Base-by-base conservation (phyloP, 2,113 vertebrate genomes). In the Isichthys henryi region DNA sequence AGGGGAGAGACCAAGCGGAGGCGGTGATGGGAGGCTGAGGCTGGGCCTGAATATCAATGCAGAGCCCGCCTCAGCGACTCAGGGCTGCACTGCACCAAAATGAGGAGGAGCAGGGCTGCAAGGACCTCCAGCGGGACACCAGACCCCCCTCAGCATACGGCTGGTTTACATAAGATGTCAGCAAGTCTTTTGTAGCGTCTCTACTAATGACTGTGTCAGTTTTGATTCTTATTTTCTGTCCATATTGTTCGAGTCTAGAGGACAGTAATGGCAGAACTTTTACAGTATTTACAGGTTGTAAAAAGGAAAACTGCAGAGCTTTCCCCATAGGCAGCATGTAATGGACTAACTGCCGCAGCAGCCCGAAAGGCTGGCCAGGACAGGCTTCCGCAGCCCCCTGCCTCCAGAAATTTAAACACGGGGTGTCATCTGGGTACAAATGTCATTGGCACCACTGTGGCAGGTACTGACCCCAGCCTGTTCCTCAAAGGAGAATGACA, bases 51-150 rank as follows among this genome's bases (percentile, higher is more conserved):
- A 98, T 98, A 97, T 97, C 97, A 98, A 98, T 98, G 97, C 96
- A 96, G 96, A 87, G 50, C 49, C 95, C 95, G 94, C 92, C 96
- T 96, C 96, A 95, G 92, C 21, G 96, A 96, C 95, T 95, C 95
- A 96, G 96, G 95, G 95, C 97, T 97, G 97, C 95, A 98, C 96
- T 98, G 97, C 98, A 98, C 96, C 97, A 98, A 98, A 98, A 97
- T 96, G 91, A 35, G 90, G 90, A 93, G 92, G 88, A 93, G 91
- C 91, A 66, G 56, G 62, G 50, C 89, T 90, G 92, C 89, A 91
- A 93, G 80, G 48, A 89, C 56, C 89, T 86, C 45, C 66, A 31
- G 66, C 58, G 31, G 58, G 23, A 66, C 53, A 84, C 43, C 49
- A 62, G 82, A 88, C 74, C 74, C 74, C 74, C 35, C 74, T 80